Percentiles rank a stretch among this genome's conserved stretches.
Conservation (phyloP, 2,797 vertebrate species). For the Sebastes itinus region DNA sequence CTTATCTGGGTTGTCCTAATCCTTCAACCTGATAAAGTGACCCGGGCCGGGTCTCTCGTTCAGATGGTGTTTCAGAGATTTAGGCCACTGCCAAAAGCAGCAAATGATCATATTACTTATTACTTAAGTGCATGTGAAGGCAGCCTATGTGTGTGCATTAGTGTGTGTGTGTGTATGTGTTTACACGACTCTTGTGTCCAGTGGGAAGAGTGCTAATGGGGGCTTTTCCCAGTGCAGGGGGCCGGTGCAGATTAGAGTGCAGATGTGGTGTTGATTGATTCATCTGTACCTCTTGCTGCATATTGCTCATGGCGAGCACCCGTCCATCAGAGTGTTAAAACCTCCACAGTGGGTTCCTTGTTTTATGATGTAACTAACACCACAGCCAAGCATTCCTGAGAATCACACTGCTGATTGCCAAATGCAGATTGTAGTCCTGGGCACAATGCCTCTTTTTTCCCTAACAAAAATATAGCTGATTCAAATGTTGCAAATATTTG, state of each 20-base stretch:
- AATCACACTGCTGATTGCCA: slow-evolving; percentile 39
- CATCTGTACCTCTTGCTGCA: slow-evolving; percentile 29
- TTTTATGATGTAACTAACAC: slow-evolving; percentile 63
- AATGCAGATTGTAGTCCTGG: slow-evolving; percentile 18
- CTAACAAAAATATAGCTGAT: neutral
- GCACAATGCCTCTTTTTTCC: slow-evolving; percentile 10
- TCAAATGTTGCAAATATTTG: slow-evolving; percentile 15
- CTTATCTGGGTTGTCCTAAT: slow-evolving; percentile 35
- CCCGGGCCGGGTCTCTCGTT: neutral
- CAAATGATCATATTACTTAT: slow-evolving; percentile 28
- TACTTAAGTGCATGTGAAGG: slow-evolving; percentile 29
- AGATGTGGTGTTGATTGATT: slow-evolving; percentile 61
- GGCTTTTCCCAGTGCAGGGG: slow-evolving; percentile 23
- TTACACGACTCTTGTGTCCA: neutral
- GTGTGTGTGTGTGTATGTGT: neutral
- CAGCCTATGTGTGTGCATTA: slow-evolving; percentile 9
- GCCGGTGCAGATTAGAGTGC: slow-evolving; percentile 47
- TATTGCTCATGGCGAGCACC: slow-evolving; percentile 28
- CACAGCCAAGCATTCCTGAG: slow-evolving; percentile 56
- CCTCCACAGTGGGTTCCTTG: slow-evolving; percentile 63
- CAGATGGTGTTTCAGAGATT: slow-evolving; percentile 24
- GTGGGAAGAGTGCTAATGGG: slow-evolving; percentile 48
- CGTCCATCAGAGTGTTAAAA: slow-evolving; percentile 47
- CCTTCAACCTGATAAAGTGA: slow-evolving; percentile 6
- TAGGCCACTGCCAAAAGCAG: slow-evolving; percentile 8